Evolutionary conservation across 2,797 vertebrate species (phyloP).

Genomic region (Trachops cirrhosus): DNA sequence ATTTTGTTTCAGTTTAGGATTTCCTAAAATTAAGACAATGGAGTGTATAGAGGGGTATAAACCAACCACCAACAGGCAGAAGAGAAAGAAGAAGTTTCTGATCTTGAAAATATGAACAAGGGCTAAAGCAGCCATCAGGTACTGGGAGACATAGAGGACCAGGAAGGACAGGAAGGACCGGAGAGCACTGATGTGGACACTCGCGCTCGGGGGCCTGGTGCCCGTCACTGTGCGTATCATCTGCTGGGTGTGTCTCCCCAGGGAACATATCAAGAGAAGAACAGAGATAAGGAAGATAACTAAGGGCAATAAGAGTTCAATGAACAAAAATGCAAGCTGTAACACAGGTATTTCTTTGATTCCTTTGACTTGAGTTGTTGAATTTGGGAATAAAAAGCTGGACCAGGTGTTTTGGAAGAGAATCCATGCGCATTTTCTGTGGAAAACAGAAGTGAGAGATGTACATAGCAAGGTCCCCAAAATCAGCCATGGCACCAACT

Average conservation of each 20-base stretch:
- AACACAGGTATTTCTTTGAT: accelerated
- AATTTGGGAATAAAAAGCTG: background rate
- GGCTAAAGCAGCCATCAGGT: accelerated
- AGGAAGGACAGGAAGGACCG: constrained; percentile 56
- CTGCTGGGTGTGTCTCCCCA: constrained; percentile 43
- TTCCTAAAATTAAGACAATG: constrained; percentile 61
- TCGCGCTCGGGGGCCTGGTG: accelerated
- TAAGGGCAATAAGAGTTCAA: accelerated
- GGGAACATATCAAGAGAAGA: constrained; percentile 29
- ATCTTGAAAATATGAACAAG: accelerated
- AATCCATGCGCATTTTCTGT: accelerated
- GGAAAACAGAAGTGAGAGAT: accelerated
- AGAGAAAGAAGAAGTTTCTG: accelerated
- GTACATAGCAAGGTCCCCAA: background rate
- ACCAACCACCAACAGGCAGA: accelerated
- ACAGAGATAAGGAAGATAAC: constrained; percentile 13
- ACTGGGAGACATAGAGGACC: constrained; percentile 17
- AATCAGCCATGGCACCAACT: constrained; percentile 47
- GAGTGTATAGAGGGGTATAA: constrained; percentile 50
- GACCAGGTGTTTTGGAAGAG: accelerated
- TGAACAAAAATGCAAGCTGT: accelerated
- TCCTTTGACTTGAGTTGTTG: accelerated
- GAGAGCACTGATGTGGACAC: accelerated
- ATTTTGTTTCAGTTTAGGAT: constrained; percentile 49
- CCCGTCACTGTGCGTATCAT: background rate